Base-by-base conservation (phyloP, 2,888 invertebrate species). In the Drosophila engyochracea region DNA sequence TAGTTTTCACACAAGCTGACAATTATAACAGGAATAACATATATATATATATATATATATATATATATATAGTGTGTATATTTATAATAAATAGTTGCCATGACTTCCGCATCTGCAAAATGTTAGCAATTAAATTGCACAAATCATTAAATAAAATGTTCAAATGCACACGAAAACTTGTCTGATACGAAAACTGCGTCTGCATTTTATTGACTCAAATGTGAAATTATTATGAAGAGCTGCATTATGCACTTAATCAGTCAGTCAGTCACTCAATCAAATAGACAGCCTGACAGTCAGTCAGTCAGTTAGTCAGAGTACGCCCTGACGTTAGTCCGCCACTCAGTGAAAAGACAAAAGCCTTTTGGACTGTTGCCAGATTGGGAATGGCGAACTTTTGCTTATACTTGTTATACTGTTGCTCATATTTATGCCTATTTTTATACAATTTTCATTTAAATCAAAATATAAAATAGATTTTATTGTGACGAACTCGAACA, bases 341-440 rank as follows among this genome's bases (percentile, higher is more conserved):
- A 85, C 70, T 75, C 77, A 62, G 44, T 63, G 70, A 62, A 55
- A 41, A 64, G 59, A 33, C 25, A 51, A 79, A 79, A 62, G 82
- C 49, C 74, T 71, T 76, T 84, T 85, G 85, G 90, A 66, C 59
- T 7, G 7, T 25, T 84, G 85, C 85, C 85, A 85, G 72, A 19
- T 59, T 55, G 52, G 16, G 76, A 85, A 86, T 75, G 66, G 74
- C 77, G 76, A 81, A 89, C 85, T 87, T 85, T 85, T 85, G 85
- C 78, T 83, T 81, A 81, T 82, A 30, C 6, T 86, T 71, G 61
- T n/a, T n/a, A 74, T 68, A 76, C 62, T 65, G 60, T 67, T 65
- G 68, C 71, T 67, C 73, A 66, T 59, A 22, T 53, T 65, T 41
- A 35, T 55, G 69, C 52, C 57, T 81, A 74, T 81, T 74, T 82